These are phyloP conservation scores for Eulacestoma nigropectus DNA, from an alignment of 2,113 vertebrate species.

Conservation along the genomic window DNA sequence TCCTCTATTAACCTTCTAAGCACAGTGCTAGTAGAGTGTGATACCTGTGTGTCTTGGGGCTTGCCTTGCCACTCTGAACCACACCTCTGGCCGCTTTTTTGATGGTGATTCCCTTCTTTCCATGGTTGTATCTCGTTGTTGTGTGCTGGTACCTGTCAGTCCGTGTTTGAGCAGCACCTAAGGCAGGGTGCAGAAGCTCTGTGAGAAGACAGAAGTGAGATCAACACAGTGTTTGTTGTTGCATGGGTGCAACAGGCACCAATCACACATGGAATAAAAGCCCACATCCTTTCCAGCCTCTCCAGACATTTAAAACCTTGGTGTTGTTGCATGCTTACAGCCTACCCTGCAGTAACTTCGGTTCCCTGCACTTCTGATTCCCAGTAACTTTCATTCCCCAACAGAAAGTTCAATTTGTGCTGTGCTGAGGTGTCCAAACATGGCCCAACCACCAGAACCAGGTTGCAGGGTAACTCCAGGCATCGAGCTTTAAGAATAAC, in stretches of 20 bases:
- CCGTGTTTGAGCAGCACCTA: accelerated
- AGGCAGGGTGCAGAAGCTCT: background rate
- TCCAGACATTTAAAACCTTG: too few species aligned
- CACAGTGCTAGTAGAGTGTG: accelerated
- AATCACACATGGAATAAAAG: background rate
- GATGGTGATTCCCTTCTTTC: background rate
- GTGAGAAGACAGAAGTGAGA: background rate
- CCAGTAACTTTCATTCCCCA: background rate
- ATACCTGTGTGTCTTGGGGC: background rate
- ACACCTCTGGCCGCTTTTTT: background rate
- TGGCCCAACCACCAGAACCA: background rate
- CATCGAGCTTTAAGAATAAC: background rate
- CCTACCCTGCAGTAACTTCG: background rate
- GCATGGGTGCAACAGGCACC: background rate
- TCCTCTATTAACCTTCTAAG: background rate
- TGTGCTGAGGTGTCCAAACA: background rate
- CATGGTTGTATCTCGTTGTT: accelerated
- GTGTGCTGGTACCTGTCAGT: background rate
- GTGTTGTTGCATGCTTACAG: background rate
- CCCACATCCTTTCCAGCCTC: background rate
- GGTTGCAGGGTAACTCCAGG: background rate
- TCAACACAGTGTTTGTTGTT: background rate
- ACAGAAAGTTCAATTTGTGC: background rate
- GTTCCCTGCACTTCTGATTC: background rate
- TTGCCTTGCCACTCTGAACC: background rate